Conservation (phyloP, 2,797 vertebrate genomes). For the Ctenosaura bakeri region DNA sequence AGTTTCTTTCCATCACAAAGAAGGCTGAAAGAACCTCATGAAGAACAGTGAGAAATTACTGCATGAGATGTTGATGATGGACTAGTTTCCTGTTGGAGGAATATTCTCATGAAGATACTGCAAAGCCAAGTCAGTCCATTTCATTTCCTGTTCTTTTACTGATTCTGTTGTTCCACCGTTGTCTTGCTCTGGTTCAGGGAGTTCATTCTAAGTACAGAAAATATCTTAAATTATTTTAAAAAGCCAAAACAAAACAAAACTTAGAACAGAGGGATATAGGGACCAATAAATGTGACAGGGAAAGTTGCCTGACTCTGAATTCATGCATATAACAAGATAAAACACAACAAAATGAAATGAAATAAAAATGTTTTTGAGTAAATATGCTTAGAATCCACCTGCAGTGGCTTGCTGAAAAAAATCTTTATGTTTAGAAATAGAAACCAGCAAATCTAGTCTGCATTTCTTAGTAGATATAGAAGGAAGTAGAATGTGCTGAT, state of each 20-base stretch:
- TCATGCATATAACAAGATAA: background rate
- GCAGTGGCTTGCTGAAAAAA: background rate
- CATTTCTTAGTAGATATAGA: no score
- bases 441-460: background rate
- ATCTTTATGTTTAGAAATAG: background rate
- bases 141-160: slow-evolving; percentile 99
- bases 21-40: background rate
- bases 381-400: background rate
- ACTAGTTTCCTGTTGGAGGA: slow-evolving; percentile 87
- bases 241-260: background rate
- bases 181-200: slow-evolving; percentile 98
- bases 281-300: background rate
- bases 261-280: background rate
- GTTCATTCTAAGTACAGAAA: slow-evolving; percentile 87
- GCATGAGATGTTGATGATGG: background rate
- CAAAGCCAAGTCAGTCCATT: slow-evolving; percentile 96
- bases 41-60: background rate
- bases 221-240: background rate
- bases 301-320: background rate
- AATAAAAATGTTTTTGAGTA: slow-evolving; percentile 36
- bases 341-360: background rate
- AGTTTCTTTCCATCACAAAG: slow-evolving; percentile 55
- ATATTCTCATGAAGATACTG: slow-evolving; percentile 97
- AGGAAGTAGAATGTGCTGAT: background rate
- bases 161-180: slow-evolving; percentile 96